phyloP scores from a whole-genome alignment of 2,888 invertebrate species.

The Machimus rusticus region DNA sequence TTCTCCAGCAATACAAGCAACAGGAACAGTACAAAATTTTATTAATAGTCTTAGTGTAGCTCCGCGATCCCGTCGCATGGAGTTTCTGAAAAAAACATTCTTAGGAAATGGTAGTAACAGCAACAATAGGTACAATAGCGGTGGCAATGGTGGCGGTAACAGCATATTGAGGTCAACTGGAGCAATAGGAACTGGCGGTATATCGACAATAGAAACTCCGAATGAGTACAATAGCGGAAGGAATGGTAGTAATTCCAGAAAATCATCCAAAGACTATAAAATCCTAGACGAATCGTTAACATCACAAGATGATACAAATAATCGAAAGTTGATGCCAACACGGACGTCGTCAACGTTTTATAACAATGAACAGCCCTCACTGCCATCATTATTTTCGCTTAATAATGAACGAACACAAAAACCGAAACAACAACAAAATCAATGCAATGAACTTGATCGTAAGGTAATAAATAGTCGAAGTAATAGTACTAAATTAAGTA shows the following conservation, averaged over 20 bases:
- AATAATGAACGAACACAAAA: conserved; percentile 25
- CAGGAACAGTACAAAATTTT: conserved; percentile 45
- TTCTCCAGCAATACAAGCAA: conserved; percentile 32
- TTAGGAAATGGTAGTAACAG: conserved; percentile 51
- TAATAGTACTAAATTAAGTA: conserved; percentile 40
- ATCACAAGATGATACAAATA: conserved; percentile 5
- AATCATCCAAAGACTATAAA: conserved; percentile 40
- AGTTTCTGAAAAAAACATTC: conserved; percentile 52
- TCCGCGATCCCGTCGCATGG: conserved; percentile 53
- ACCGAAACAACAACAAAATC: conserved; percentile 36
- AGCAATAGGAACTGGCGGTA: neutral
- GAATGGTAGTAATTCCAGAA: conserved; percentile 20
- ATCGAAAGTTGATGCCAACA: neutral
- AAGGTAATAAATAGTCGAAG: conserved; percentile 43
- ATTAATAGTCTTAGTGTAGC: conserved; percentile 52
- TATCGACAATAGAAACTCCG: neutral
- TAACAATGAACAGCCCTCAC: conserved; percentile 29
- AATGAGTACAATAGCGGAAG: conserved; percentile 31
- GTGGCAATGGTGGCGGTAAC: conserved; percentile 35
- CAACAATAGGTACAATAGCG: conserved; percentile 31
- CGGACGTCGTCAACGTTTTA: neutral
- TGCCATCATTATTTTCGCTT: conserved; percentile 30
- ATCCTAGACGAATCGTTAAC: conserved; percentile 25
- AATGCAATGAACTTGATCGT: conserved; percentile 45
- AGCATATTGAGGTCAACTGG: neutral